Percentiles rank a stretch among this genome's conserved stretches.
Evolutionary conservation across 2,888 invertebrate genomes (phyloP).

Genomic region (Sesia bembeciformis): DNA sequence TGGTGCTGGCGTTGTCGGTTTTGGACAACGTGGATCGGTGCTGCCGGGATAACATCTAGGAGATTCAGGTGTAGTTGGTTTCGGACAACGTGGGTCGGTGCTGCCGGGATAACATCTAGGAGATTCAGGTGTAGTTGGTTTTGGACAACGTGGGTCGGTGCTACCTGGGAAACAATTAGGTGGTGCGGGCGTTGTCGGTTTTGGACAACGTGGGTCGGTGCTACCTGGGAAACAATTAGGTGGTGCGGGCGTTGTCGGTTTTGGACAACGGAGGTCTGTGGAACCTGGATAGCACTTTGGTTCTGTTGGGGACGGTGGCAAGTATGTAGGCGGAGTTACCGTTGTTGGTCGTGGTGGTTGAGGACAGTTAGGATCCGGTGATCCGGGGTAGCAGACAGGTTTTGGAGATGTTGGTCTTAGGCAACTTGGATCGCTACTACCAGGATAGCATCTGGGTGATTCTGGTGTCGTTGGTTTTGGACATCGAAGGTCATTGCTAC

Average conservation of each 20-base stretch:
- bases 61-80: conserved; percentile 18
- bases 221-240: conserved; percentile 25
- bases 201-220: conserved; percentile 21
- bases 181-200: conserved; percentile 23
- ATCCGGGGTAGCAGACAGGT: conserved; percentile 23
- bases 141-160: conserved; percentile 26
- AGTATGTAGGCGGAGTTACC: conserved; percentile 20
- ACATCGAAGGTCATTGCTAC: conserved; percentile 8
- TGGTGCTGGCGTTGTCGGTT: conserved; percentile 17
- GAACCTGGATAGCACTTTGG: conserved; percentile 29
- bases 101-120: conserved; percentile 35
- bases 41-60: conserved; percentile 22
- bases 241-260: conserved; percentile 22
- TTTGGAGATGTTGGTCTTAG: conserved; percentile 16
- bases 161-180: conserved; percentile 23
- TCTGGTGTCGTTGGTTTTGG: conserved; percentile 3
- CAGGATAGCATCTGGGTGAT: conserved; percentile 22
- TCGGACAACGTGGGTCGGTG: conserved; percentile 24
- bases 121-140: conserved; percentile 23
- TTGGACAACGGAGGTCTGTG: conserved; percentile 24
- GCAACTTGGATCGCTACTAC: conserved; percentile 17
- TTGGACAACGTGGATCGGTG: conserved; percentile 18
- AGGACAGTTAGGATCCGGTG: conserved; percentile 39
- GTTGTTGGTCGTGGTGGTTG: conserved; percentile 20
- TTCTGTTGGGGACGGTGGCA: conserved; percentile 11